These are phyloP conservation scores for Hydra vulgaris DNA, from an alignment of 30 jellyfish, hydroid and myxozoan genomes.

Conservation along the genomic window DNA sequence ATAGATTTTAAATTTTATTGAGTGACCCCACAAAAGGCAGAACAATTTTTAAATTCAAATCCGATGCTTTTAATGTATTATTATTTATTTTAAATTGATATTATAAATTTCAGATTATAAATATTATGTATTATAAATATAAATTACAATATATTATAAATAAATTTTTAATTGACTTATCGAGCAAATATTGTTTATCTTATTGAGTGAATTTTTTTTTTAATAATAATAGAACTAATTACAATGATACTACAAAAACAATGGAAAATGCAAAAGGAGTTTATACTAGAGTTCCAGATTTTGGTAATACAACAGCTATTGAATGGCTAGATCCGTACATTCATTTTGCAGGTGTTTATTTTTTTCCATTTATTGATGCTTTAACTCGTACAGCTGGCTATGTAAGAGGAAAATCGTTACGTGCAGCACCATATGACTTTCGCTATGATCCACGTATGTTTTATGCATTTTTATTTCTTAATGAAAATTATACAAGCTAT, in stretches of 20 bases:
- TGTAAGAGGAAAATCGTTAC: conserved; percentile 44
- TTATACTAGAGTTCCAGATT: conserved; percentile 59
- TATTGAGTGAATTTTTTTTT: too few relatives aligned
- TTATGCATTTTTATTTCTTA: neutral
- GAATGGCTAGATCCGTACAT: conserved; percentile 83
- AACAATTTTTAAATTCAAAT: too few relatives aligned
- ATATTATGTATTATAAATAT: too few relatives aligned
- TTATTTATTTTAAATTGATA: too few relatives aligned
- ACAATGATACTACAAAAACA: conserved; percentile 30
- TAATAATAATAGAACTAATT: conserved; percentile 32
- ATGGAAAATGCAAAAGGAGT: conserved; percentile 91
- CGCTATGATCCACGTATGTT: conserved; percentile 78
- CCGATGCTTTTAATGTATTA: too few relatives aligned
- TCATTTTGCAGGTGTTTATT: conserved; percentile 74
- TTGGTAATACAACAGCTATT: conserved; percentile 76
- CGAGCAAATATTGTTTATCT: too few relatives aligned
- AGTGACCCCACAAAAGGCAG: too few relatives aligned
- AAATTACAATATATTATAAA: too few relatives aligned
- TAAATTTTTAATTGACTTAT: too few relatives aligned
- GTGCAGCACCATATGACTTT: conserved; percentile 95
- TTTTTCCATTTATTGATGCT: conserved; percentile 66
- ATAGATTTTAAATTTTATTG: too few relatives aligned
- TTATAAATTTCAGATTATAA: too few relatives aligned
- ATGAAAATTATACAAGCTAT: too few relatives aligned
- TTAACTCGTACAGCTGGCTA: conserved; percentile 49